Evolutionary conservation across 2,888 invertebrate genomes (phyloP).

Genomic region (Luperina nickerlii): DNA sequence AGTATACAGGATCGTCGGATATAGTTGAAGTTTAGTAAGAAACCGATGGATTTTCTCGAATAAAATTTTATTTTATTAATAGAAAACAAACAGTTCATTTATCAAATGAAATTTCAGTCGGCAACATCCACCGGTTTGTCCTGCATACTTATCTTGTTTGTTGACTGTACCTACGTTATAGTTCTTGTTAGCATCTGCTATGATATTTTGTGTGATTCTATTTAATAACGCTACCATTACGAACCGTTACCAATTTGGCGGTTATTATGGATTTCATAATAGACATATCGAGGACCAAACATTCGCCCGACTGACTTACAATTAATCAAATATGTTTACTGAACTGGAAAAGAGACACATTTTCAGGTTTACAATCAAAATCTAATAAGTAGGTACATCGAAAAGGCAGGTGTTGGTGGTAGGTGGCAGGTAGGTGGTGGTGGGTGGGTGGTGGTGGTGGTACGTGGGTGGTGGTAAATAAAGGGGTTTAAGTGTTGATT

Average conservation of each 20-base stretch:
- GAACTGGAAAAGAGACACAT: not conserved
- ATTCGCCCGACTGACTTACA: slow-evolving; percentile 11
- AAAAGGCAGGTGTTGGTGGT: no score
- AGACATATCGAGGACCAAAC: slow-evolving; percentile 8
- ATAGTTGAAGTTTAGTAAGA: no score
- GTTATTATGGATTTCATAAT: slow-evolving; percentile 5
- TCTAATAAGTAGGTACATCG: not conserved
- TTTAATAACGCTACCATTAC: slow-evolving; percentile 6
- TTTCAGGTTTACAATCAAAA: not conserved
- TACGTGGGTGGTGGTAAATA: not conserved
- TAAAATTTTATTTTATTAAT: no score
- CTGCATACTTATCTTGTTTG: no score
- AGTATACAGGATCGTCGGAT: no score
- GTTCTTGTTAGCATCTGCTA: not conserved
- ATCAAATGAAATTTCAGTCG: no score
- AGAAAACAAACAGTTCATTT: no score
- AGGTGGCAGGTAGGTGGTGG: no score
- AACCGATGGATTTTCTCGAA: no score
- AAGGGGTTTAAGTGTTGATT: not conserved
- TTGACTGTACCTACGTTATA: not conserved
- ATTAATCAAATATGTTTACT: slow-evolving; percentile 18
- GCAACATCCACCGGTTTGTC: no score
- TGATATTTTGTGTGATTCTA: not conserved
- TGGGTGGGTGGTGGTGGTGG: no score
- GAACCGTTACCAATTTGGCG: not conserved